These are phyloP conservation scores for Porites cylindrica DNA, from an alignment of 92 coral and sea anemone species.

Conservation along the genomic window DNA sequence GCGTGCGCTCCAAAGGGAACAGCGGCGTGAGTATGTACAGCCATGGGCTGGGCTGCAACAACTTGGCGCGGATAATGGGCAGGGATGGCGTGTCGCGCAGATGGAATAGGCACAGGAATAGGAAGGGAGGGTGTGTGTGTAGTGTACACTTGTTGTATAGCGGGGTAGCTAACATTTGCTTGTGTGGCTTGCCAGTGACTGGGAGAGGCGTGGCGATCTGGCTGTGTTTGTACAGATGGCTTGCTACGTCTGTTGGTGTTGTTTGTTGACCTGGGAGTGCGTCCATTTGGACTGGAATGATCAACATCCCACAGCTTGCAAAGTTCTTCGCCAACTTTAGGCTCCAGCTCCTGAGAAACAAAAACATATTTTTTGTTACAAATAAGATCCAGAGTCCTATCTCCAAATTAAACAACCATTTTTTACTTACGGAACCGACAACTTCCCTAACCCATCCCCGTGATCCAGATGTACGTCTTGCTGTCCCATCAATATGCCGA, in stretches of 20 bases:
- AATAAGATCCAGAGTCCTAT: not conserved
- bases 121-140: constrained; percentile 96
- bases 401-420: too few relatives aligned
- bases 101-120: constrained; percentile 94
- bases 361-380: not conserved
- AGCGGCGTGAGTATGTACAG: constrained; percentile 71
- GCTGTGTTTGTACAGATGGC: constrained; percentile 46
- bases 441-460: too few relatives aligned
- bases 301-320: constrained; percentile 92
- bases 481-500: too few relatives aligned
- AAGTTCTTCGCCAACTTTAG: constrained; percentile 90
- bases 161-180: constrained; percentile 67
- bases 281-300: constrained; percentile 38
- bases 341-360: constrained; percentile 84
- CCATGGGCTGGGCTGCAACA: constrained; percentile 67
- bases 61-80: constrained; percentile 78
- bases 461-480: too few relatives aligned
- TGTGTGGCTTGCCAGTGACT: constrained; percentile 85
- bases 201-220: constrained; percentile 61
- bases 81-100: constrained; percentile 79
- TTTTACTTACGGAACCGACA: too few relatives aligned
- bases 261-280: constrained; percentile 41
- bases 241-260: constrained; percentile 64
- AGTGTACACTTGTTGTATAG: constrained; percentile 86
- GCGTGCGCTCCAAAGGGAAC: constrained; percentile 66